Base-by-base conservation (phyloP, 2,797 vertebrate species). In the Esox lucius region DNA sequence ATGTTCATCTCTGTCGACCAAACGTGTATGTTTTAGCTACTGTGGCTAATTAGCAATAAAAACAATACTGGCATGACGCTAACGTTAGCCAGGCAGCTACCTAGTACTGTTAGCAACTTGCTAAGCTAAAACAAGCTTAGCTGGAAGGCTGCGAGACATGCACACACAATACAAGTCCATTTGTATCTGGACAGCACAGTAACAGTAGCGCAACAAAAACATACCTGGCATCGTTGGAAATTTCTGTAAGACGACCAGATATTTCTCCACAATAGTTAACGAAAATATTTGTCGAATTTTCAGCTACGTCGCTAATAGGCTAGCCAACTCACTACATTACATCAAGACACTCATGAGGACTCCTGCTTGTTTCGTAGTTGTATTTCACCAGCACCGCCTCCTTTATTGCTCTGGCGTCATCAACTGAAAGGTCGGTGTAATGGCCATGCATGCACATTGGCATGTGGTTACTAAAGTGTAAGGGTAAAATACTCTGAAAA, bases 291-390 rank as follows among this genome's bases (percentile, higher is more conserved):
- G 48, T 51, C 68, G 68, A 70, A 46, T 70, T 51, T 64, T 9
- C 48, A 70, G 48, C 68, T 51, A 51, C 26, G 49, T 70, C 19
- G 48, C 68, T 51, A 48, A 51, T 16, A 49, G 49, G 68, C 68
- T 70, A 31, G 13, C 68, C 49, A 49, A 48, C 46, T 31, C 42
- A 53, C 68, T 28, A 49, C 68, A 48, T 69, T 48, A 46, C 68
- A 49, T 28, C 39, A 69, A 31, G 15, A 70, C 26, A 62, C 26
- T 64, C 62, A 56, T n/a, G 17, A 24, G 15, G 68, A 22, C 28
- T n/a, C n/a, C n/a, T 28, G 42, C 51, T 51, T 46, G 42, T n/a
- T 64, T 28, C 24, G 24, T 56, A 13, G 61, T 2, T 6, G 9
- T 13, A 4, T 16, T 28, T 24, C 61, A 24, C 62, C 16, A 16